These are phyloP conservation scores for Drosophila sturtevanti DNA, from an alignment of 1,140 invertebrate genomes.

Conservation along the genomic window DNA sequence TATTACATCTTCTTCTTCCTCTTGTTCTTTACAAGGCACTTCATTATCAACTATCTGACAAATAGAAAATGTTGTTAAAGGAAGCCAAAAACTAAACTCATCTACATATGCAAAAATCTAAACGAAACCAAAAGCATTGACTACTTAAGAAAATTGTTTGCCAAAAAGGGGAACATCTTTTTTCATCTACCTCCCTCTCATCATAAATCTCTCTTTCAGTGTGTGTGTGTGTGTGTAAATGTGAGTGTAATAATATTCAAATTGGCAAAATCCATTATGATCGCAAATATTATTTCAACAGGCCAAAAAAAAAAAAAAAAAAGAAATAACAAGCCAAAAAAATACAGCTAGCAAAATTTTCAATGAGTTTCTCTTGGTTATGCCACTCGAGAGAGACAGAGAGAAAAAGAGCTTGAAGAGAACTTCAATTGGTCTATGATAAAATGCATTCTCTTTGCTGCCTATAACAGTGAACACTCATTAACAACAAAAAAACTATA, in stretches of 20 bases:
- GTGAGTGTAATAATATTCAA: conserved; percentile 79
- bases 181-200: not conserved
- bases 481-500: not conserved
- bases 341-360: conserved; percentile 34
- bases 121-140: conserved; percentile 47
- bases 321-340: conserved; percentile 9
- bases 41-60: conserved; percentile 64
- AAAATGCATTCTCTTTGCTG: conserved; percentile 9
- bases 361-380: conserved; percentile 24
- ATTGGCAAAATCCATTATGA: conserved; percentile 80
- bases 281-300: conserved; percentile 79
- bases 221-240: conserved; percentile 39
- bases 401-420: conserved; percentile 19
- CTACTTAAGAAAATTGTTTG: conserved; percentile 80
- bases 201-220: not conserved
- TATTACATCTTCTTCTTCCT: conserved; percentile 5
- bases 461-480: not conserved
- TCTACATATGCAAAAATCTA: conserved; percentile 73
- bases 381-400: conserved; percentile 5
- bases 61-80: conserved; percentile 31
- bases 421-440: conserved; percentile 8
- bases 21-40: conserved; percentile 40
- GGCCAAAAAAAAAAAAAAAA: conserved; percentile 8
- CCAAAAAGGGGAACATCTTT: conserved; percentile 41
- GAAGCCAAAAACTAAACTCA: conserved; percentile 32